Evolutionary conservation across 2,113 vertebrate genomes (phyloP).

Genomic region (Coptodon rendalli): DNA sequence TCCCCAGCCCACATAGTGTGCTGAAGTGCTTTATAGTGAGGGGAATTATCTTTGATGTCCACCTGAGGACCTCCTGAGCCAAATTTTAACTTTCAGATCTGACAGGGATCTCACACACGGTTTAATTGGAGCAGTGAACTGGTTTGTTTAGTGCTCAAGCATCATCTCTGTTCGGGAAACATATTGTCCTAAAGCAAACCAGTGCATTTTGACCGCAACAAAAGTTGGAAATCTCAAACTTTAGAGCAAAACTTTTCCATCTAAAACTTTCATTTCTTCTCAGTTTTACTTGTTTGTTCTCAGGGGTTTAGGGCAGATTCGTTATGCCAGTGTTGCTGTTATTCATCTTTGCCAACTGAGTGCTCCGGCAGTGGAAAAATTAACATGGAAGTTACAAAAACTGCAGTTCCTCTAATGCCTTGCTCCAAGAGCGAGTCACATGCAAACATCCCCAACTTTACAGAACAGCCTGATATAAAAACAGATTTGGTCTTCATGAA

Average conservation of each 20-base stretch:
- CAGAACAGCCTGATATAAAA: background rate
- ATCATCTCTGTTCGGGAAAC: background rate
- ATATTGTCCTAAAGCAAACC: background rate
- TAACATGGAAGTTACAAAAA: background rate
- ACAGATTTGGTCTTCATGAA: background rate
- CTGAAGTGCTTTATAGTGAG: slow-evolving; percentile 27
- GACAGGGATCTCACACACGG: background rate
- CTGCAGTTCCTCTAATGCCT: background rate
- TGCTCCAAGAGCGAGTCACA: background rate
- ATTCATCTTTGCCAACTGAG: background rate
- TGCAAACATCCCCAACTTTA: background rate
- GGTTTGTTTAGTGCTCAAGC: background rate
- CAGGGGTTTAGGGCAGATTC: background rate
- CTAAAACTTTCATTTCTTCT: background rate
- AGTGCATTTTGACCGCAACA: background rate
- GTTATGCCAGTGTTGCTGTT: background rate
- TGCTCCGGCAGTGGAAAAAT: background rate
- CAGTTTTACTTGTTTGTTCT: background rate
- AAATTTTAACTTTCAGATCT: background rate
- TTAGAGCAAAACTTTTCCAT: background rate
- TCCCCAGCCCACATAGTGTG: slow-evolving; percentile 29
- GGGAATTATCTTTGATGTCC: slow-evolving; percentile 47
- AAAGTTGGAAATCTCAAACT: background rate
- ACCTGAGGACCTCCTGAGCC: slow-evolving; percentile 29
- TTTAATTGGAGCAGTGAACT: background rate